These are phyloP conservation scores for Drosophila biarmipes DNA, from an alignment of 1,140 invertebrate species.

Conservation along the genomic window DNA sequence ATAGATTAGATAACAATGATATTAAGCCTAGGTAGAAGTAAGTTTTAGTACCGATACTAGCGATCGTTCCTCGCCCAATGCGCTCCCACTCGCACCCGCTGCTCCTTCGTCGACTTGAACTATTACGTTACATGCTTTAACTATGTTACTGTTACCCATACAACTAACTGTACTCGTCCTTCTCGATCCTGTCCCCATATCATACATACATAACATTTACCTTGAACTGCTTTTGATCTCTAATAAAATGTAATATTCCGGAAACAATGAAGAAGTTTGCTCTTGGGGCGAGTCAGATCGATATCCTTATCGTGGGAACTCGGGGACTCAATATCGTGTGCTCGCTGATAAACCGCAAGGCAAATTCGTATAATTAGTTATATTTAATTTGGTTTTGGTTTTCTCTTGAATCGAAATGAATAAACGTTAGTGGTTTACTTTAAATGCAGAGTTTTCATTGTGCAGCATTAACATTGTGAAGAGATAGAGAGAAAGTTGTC, in stretches of 20 bases:
- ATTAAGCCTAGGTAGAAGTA: slow-evolving; percentile 78
- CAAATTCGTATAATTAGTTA: slow-evolving; percentile 47
- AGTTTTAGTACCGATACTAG: slow-evolving; percentile 72
- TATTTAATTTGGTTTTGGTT: slow-evolving; percentile 47
- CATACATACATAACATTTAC: slow-evolving; percentile 72
- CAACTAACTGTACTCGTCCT: slow-evolving; percentile 71
- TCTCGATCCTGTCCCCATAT: slow-evolving; percentile 55
- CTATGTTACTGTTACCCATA: slow-evolving; percentile 73
- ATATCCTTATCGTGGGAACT: slow-evolving; percentile 21
- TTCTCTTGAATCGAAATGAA: slow-evolving; percentile 62
- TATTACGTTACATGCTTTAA: slow-evolving; percentile 76
- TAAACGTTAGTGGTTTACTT: slow-evolving; percentile 66
- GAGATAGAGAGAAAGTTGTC: slow-evolving; percentile 64
- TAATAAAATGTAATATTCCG: slow-evolving; percentile 51
- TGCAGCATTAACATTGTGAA: slow-evolving; percentile 83
- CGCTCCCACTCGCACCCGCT: slow-evolving; percentile 40
- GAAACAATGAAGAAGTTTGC: slow-evolving; percentile 38
- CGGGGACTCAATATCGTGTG: slow-evolving; percentile 30
- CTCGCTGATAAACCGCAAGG: slow-evolving; percentile 54
- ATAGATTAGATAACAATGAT: slow-evolving; percentile 83
- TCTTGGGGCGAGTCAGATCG: slow-evolving; percentile 29
- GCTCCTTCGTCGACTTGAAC: slow-evolving; percentile 56
- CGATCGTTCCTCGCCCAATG: slow-evolving; percentile 40
- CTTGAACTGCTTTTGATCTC: slow-evolving; percentile 31
- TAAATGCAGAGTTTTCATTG: slow-evolving; percentile 83